phyloP scores from a whole-genome alignment of 2,797 vertebrate genomes.

The Sebastes oblongus region DNA sequence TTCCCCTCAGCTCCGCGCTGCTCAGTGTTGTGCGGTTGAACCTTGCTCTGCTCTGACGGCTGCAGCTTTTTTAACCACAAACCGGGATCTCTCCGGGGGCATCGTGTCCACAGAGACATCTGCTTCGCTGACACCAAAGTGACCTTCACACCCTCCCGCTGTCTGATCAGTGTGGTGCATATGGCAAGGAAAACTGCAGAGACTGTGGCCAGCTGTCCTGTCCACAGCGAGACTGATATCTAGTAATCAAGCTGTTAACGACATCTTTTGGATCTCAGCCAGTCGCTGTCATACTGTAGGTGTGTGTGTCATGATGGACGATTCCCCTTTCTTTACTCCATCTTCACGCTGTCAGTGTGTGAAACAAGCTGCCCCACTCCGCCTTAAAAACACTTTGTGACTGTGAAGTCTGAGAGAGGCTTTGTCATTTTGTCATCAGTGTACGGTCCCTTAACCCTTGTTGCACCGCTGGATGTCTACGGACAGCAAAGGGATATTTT shows the following conservation, averaged over 20 bases:
- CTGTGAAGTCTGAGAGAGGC: neutral
- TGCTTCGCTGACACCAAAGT: conserved; percentile 59
- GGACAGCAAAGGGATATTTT: neutral
- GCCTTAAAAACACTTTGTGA: neutral
- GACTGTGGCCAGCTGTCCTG: conserved; percentile 52
- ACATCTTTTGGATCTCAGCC: conserved; percentile 48
- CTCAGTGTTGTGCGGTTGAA: conserved; percentile 11
- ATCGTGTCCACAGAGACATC: conserved; percentile 59
- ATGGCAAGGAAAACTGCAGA: conserved; percentile 38
- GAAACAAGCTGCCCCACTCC: conserved; percentile 1
- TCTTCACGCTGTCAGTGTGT: conserved; percentile 21
- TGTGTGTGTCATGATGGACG: conserved; percentile 35
- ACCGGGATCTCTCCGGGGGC: conserved; percentile 33
- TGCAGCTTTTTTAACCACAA: conserved; percentile 36
- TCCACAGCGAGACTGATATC: conserved; percentile 45
- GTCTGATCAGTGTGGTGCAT: conserved; percentile 46
- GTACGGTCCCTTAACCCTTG: neutral
- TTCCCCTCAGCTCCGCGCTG: conserved; percentile 19
- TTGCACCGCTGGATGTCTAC: neutral
- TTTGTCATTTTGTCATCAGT: neutral
- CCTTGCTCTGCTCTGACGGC: conserved; percentile 10
- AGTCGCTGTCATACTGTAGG: conserved; percentile 13
- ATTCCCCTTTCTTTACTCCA: conserved; percentile 25
- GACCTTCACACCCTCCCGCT: conserved; percentile 64
- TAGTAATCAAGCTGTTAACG: conserved; percentile 54